Evolutionary conservation across 2,888 invertebrate species (phyloP), one percentile per base, ranked within the genome.

Genomic region (Lepeophtheirus nordmannii): DNA sequence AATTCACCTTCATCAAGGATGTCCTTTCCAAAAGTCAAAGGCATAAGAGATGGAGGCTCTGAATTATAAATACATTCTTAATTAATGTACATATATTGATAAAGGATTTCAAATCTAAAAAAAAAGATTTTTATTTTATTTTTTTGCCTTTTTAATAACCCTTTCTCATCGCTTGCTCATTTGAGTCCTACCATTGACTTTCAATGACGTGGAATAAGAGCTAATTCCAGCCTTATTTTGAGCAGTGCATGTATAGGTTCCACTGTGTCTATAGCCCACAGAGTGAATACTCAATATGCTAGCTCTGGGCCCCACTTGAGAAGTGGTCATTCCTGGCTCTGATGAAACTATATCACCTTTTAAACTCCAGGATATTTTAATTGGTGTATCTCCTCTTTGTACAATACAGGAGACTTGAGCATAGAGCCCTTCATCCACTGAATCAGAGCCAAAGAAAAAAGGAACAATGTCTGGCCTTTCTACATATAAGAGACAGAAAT

Each of bases 241-340:
- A 53, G 77, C 77, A 56, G 73, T 72, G 68, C 78, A 78, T 7
- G 77, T 76, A 70, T 77, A 78, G 70, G 75, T 75, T 14, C 76
- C 78, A 68, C 82, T 82, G 76, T 86, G 85, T 14, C 67, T 58
- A 12, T 68, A 67, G 17, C 69, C 67, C 11, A 85, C 83, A 9
- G 84, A 80, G 71, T 83, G 82, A 72, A 86, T 85, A 73, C 82
- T 83, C 72, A 86, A 76, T 53, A 82, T 79, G 71, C 82, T 83
- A 46, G 82, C 75, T 82, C 80, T 72, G 82, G 82, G 69, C 81
- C 83, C 69, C 12, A 57, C 38, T 71, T 70, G 70, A 76, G 76
- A 75, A 70, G 75, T 73, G 14, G 76, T 75, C 62, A 73, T 71
- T 10, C 64, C 64, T 10, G 57, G 46, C 14, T 64, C 64, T 3